Evolutionary conservation across 2,113 vertebrate species (phyloP), one percentile per base, ranked within the genome.

Genomic region (Platichthys stellatus): DNA sequence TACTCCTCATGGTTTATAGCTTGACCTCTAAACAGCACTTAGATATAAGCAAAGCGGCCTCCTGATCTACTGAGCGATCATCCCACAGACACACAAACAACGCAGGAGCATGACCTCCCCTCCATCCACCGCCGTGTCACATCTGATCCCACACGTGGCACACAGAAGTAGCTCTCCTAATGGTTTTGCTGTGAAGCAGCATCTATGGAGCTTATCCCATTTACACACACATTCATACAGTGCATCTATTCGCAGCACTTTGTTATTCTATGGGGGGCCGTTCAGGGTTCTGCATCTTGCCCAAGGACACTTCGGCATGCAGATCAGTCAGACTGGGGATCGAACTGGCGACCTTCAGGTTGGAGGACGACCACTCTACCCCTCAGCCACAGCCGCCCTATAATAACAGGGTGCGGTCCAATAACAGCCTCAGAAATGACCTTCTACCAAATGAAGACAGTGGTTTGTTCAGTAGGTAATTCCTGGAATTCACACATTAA

Each of bases 21-120:
- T 63, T 84, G 79, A 84, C 83, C 86, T 84, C 69, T 70, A 80
- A 82, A 78, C 51, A 84, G 65, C 21, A 73, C 64, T 17, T 18
- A 69, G 17, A 45, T 62, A 69, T 15, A 71, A 67, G 76, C 65
- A 64, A 63, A 20, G 28, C 47, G 74, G 53, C 65, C 62, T 68
- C 59, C 69, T 15, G 11, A 63, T 68, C 57, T 49, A 69, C 62
- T 43, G 24, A 26, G 53, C 18, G 57, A 82, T 75, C 67, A 40
- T 10, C 9, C 26, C 40, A 35, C 64, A 59, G 18, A 58, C 49
- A 28, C 28, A 74, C 23, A 17, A 3, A 47, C 20, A 21, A 31
- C 1, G 1, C 63, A 61, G 69, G 71, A 64, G 74, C 35, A 53
- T 56, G 49, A 80, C 77, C 54, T 71, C 74, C 35, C 64, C 59